Evolutionary conservation across 2,888 invertebrate species (phyloP).

Genomic region (Drosophila peninsularis): DNA sequence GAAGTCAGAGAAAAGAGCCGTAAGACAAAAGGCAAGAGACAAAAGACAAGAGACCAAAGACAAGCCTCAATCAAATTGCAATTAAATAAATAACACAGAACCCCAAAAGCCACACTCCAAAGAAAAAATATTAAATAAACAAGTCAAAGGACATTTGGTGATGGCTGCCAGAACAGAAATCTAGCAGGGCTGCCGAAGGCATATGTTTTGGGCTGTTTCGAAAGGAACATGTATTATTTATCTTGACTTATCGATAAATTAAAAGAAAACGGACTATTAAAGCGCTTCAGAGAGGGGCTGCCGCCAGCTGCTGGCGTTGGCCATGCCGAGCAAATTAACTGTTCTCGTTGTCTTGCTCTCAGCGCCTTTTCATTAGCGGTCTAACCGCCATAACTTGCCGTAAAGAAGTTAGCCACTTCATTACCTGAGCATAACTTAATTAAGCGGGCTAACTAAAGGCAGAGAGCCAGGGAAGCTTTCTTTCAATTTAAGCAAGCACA

Average conservation of each 20-base stretch:
- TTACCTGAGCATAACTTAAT: slow-evolving; percentile 69
- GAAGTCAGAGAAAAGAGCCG: slow-evolving; percentile 26
- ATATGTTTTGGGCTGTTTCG: slow-evolving; percentile 18
- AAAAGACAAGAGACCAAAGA: slow-evolving; percentile 37
- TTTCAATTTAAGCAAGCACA: slow-evolving; percentile 59
- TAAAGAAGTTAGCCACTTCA: slow-evolving; percentile 70
- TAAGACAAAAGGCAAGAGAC: slow-evolving; percentile 7
- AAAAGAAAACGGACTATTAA: slow-evolving; percentile 31
- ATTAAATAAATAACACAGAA: slow-evolving; percentile 64
- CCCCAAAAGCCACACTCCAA: slow-evolving; percentile 32
- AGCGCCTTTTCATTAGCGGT: slow-evolving; percentile 18
- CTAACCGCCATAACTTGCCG: slow-evolving; percentile 54
- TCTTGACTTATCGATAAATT: slow-evolving; percentile 16
- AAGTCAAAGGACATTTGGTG: slow-evolving; percentile 56
- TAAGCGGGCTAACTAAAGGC: slow-evolving; percentile 36
- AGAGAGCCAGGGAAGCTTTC: not conserved
- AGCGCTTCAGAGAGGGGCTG: not conserved
- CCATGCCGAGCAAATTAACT: slow-evolving; percentile 1
- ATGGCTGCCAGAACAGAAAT: slow-evolving; percentile 42
- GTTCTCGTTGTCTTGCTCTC: not conserved
- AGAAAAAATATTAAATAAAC: slow-evolving; percentile 60
- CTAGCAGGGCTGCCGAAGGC: not conserved
- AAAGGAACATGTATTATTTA: slow-evolving; percentile 1
- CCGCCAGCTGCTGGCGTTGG: not conserved
- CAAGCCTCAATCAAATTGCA: slow-evolving; percentile 66